Evolutionary conservation across 2,888 invertebrate species (phyloP).

Genomic region (Epistrophe grossulariae): DNA sequence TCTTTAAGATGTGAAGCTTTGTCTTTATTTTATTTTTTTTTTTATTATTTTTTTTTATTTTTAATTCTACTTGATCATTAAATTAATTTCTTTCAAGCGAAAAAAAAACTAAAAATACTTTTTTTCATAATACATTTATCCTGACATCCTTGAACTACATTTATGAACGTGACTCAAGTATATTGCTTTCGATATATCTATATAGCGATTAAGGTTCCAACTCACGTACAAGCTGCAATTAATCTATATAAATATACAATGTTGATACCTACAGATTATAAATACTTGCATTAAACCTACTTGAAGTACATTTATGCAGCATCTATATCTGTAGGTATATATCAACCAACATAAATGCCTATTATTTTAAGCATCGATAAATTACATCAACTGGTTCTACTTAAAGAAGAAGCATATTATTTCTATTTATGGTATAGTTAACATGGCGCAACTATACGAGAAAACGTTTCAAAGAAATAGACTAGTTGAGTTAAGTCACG

Average conservation of each 20-base stretch:
- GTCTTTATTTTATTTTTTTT: too few species aligned
- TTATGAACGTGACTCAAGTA: background rate
- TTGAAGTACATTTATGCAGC: background rate
- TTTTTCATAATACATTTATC: background rate
- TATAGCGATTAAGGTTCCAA: background rate
- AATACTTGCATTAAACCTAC: background rate
- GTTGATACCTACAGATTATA: background rate
- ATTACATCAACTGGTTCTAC: constrained; percentile 31
- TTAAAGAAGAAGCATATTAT: constrained; percentile 6
- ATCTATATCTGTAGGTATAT: background rate
- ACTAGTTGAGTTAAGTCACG: constrained; percentile 32
- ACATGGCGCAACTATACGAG: background rate
- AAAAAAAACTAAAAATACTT: background rate
- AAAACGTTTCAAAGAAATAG: constrained; percentile 1
- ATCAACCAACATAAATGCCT: background rate
- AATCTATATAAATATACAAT: constrained; percentile 8
- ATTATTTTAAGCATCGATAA: constrained; percentile 1
- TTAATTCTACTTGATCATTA: too few species aligned
- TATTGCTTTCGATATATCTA: background rate
- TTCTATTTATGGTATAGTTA: constrained; percentile 14
- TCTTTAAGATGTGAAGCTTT: too few species aligned
- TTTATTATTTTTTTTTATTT: too few species aligned
- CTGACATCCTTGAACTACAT: constrained; percentile 31
- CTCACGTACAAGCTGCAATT: constrained; percentile 22
- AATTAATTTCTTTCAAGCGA: too few species aligned